phyloP scores from a whole-genome alignment of 2,888 invertebrate species.

The Thecophora atra region DNA sequence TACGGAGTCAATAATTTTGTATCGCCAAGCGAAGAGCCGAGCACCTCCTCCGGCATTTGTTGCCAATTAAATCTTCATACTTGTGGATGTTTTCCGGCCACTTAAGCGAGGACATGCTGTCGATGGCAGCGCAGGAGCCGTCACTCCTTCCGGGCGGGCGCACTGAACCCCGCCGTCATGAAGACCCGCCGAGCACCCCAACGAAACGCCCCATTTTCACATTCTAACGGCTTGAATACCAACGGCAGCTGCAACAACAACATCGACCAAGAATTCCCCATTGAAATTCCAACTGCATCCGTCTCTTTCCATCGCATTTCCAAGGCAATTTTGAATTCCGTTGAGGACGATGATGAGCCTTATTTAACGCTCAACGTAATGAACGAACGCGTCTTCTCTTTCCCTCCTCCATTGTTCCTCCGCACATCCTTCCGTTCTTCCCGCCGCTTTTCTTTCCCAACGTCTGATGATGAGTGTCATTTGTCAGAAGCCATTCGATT shows the following conservation, averaged over 20 bases:
- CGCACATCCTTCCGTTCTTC: neutral
- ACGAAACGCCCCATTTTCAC: slow-evolving; percentile 6
- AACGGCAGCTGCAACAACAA: neutral
- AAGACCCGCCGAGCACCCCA: neutral
- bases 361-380: slow-evolving; percentile 1
- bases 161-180: neutral
- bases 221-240: neutral
- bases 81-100: neutral
- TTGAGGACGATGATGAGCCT: slow-evolving; percentile 18
- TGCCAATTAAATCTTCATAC: slow-evolving; percentile 4
- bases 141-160: neutral
- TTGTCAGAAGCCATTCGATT: slow-evolving; percentile 49
- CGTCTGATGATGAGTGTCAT: slow-evolving; percentile 46
- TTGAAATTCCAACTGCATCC: neutral
- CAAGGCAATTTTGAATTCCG: neutral
- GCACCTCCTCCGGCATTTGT: neutral
- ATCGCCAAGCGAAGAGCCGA: slow-evolving; percentile 8
- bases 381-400: neutral
- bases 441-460: slow-evolving; percentile 18
- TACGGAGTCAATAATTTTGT: slow-evolving; percentile 25
- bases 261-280: neutral
- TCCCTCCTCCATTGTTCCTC: neutral
- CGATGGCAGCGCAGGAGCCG: neutral
- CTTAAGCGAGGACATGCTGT: neutral
- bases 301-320: neutral